Evolutionary conservation across 2,888 invertebrate genomes (phyloP).

Genomic region (Oithona nana): DNA sequence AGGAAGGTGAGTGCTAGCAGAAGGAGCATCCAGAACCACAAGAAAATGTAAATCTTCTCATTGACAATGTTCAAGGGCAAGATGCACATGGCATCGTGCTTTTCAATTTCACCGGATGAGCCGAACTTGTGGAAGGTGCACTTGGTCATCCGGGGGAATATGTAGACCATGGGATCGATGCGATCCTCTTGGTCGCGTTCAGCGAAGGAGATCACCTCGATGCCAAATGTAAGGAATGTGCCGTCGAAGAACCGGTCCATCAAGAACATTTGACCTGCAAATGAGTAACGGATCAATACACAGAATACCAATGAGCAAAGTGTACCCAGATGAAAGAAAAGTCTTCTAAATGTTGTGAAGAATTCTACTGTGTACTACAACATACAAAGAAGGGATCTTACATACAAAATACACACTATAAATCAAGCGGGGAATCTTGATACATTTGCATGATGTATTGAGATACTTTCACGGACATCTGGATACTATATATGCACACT

Average conservation of each 20-base stretch:
- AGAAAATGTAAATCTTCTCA: conserved; percentile 63
- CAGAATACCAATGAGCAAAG: too few relatives aligned
- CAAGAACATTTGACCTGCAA: conserved; percentile 80
- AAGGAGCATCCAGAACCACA: conserved; percentile 91
- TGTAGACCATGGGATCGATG: conserved; percentile 78
- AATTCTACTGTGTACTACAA: neutral
- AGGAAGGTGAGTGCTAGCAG: conserved; percentile 59
- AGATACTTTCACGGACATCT: too few relatives aligned
- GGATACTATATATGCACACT: too few relatives aligned
- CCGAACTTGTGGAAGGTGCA: too few relatives aligned
- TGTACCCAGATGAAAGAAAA: too few relatives aligned
- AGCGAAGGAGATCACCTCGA: conserved; percentile 72
- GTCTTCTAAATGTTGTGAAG: neutral
- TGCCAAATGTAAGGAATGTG: conserved; percentile 74
- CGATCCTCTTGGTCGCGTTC: conserved; percentile 81
- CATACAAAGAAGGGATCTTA: neutral
- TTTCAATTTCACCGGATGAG: conserved; percentile 55
- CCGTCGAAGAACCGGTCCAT: conserved; percentile 89
- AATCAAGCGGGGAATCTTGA: too few relatives aligned
- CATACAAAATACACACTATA: too few relatives aligned
- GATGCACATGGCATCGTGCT: conserved; percentile 66
- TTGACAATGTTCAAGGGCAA: too few relatives aligned
- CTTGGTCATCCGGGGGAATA: conserved; percentile 66
- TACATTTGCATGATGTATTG: too few relatives aligned
- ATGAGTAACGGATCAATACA: too few relatives aligned